These are phyloP conservation scores for Monopterus albus DNA, from an alignment of 2,113 vertebrate genomes.

Conservation along the genomic window DNA sequence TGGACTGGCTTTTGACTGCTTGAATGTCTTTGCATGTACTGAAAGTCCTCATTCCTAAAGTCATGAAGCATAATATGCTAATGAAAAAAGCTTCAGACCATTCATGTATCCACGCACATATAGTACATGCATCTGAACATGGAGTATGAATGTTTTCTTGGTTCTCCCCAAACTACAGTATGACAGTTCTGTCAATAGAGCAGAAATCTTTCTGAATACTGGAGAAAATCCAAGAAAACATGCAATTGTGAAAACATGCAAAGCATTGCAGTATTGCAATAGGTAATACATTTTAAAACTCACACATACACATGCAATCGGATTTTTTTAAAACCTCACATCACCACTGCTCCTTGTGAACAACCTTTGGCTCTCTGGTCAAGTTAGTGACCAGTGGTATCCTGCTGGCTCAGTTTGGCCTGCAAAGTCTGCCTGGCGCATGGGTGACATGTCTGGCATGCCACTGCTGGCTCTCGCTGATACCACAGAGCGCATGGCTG, in stretches of 20 bases:
- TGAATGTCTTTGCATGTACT: too few relatives aligned
- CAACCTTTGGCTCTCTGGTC: conserved; percentile 80
- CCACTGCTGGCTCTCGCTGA: conserved; percentile 77
- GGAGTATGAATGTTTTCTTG: background rate
- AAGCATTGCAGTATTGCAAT: background rate
- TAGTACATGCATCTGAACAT: too few relatives aligned
- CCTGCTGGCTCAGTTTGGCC: conserved; percentile 69
- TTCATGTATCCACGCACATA: background rate
- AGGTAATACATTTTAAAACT: background rate
- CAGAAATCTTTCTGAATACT: conserved; percentile 45
- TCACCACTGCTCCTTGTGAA: conserved; percentile 58
- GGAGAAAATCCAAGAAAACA: conserved; percentile 26
- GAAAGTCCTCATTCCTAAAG: too few relatives aligned
- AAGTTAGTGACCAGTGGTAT: conserved; percentile 72
- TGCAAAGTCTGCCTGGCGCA: conserved; percentile 78
- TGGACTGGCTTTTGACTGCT: conserved; percentile 42
- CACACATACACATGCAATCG: too few relatives aligned
- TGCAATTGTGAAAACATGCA: too few relatives aligned
- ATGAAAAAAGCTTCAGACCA: background rate
- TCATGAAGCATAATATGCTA: background rate
- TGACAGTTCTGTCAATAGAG: conserved; percentile 39
- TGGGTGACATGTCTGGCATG: conserved; percentile 81
- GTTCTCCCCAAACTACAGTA: conserved; percentile 12
- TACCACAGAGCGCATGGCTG: conserved; percentile 77
- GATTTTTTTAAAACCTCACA: conserved; percentile 1